Conservation (phyloP, 1,140 invertebrate genomes). For the Whitmania pigra region DNA sequence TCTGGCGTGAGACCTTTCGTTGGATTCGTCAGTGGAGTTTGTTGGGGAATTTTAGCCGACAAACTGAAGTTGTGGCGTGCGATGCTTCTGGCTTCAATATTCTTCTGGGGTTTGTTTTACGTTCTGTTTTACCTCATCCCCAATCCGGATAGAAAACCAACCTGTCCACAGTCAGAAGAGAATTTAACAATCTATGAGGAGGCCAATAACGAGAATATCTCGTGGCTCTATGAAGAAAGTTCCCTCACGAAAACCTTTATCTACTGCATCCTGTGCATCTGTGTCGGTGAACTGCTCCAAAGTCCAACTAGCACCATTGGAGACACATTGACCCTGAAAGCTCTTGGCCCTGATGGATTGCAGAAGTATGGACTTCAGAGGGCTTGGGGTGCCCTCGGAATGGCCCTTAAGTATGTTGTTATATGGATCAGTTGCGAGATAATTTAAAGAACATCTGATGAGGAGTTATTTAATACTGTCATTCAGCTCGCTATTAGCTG, state of each 20-base stretch:
- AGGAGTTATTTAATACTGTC: background rate
- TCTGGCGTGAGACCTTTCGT: constrained; percentile 21
- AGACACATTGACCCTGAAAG: constrained; percentile 15
- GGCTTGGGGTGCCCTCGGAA: constrained; percentile 17
- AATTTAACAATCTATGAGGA: background rate
- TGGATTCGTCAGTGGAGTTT: constrained; percentile 20
- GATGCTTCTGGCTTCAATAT: constrained; percentile 16
- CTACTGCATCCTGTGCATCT: constrained; percentile 9
- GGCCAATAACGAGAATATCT: background rate
- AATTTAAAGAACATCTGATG: background rate
- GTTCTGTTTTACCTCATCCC: constrained; percentile 9
- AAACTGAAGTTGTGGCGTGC: constrained; percentile 14
- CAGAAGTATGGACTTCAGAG: constrained; percentile 11
- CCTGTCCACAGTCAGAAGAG: background rate
- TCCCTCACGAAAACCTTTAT: background rate
- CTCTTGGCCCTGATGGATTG: constrained; percentile 11
- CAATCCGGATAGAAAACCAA: background rate
- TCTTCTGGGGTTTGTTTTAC: constrained; percentile 15
- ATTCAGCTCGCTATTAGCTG: constrained; percentile 19
- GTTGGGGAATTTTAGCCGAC: constrained; percentile 23
- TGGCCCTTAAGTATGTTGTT: constrained; percentile 13
- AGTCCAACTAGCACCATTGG: constrained; percentile 9
- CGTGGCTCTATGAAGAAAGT: background rate
- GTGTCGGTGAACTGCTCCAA: constrained; percentile 17
- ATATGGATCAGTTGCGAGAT: background rate